phyloP scores from a whole-genome alignment of 2,888 invertebrate species.

The Melanostoma scalare region DNA sequence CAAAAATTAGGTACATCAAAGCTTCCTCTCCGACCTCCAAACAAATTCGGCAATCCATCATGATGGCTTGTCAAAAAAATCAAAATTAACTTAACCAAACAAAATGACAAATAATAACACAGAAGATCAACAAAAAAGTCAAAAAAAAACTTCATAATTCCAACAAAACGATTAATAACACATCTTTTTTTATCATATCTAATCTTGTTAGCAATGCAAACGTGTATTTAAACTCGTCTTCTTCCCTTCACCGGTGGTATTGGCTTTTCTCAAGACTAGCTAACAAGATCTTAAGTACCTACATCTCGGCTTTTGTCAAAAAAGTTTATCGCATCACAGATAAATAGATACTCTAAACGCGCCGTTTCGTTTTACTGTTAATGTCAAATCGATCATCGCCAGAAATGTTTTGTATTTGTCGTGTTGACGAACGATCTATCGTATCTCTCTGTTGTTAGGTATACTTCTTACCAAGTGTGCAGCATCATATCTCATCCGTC shows the following conservation, averaged over 20 bases:
- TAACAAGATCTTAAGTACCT: slow-evolving; percentile 67
- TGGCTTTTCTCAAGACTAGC: slow-evolving; percentile 39
- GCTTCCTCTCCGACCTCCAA: slow-evolving; percentile 30
- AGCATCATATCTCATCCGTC: slow-evolving; percentile 11
- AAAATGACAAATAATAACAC: slow-evolving; percentile 57
- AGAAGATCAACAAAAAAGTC: slow-evolving; percentile 16
- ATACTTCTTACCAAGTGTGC: background rate
- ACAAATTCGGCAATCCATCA: slow-evolving; percentile 46
- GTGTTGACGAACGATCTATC: slow-evolving; percentile 27
- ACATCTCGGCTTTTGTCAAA: slow-evolving; percentile 60
- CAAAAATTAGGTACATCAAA: background rate
- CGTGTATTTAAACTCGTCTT: slow-evolving; percentile 40
- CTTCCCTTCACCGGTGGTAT: background rate
- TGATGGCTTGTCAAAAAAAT: slow-evolving; percentile 43
- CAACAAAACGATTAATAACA: slow-evolving; percentile 66
- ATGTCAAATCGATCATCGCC: slow-evolving; percentile 66
- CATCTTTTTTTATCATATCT: slow-evolving; percentile 65
- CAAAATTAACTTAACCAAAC: slow-evolving; percentile 62
- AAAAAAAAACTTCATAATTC: slow-evolving; percentile 18
- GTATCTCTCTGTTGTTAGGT: too few relatives aligned
- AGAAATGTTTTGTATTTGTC: slow-evolving; percentile 9
- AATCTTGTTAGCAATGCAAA: slow-evolving; percentile 68
- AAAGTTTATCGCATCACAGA: slow-evolving; percentile 65
- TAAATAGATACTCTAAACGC: slow-evolving; percentile 66
- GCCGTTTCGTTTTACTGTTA: slow-evolving; percentile 63